phyloP scores from a whole-genome alignment of 2,888 invertebrate genomes.

The Pammene fasciana region DNA sequence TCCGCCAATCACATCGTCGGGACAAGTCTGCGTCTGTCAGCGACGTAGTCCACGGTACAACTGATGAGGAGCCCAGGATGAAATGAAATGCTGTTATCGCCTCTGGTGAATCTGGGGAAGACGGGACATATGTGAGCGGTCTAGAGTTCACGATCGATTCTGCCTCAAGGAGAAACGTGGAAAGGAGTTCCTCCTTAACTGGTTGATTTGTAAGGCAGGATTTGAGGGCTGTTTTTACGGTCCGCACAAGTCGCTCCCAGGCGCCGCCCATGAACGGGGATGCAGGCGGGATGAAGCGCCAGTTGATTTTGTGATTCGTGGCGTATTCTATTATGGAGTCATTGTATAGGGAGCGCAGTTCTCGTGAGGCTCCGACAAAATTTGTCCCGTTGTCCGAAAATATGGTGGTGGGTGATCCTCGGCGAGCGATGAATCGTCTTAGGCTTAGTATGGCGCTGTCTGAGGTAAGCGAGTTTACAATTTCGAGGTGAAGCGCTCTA shows the following conservation, averaged over 20 bases:
- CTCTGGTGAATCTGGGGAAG: slow-evolving; percentile 4
- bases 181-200: slow-evolving; percentile 6
- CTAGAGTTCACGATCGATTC: slow-evolving; percentile 21
- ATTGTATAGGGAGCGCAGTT: slow-evolving; percentile 4
- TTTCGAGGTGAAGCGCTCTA: too few relatives aligned
- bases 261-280: slow-evolving; percentile 22
- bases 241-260: slow-evolving; percentile 12
- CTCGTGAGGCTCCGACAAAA: neutral
- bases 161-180: slow-evolving; percentile 13
- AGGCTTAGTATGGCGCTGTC: slow-evolving; percentile 19
- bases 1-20: slow-evolving; percentile 23
- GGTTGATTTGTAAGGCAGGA: slow-evolving; percentile 1
- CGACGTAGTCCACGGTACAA: slow-evolving; percentile 1
- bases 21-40: slow-evolving; percentile 20
- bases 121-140: slow-evolving; percentile 7
- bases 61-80: slow-evolving; percentile 14
- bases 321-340: slow-evolving; percentile 8
- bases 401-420: too few relatives aligned
- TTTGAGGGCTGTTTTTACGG: slow-evolving; percentile 5
- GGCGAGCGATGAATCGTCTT: slow-evolving; percentile 19
- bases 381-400: too few relatives aligned
- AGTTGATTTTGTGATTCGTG: neutral
- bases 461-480: too few relatives aligned
- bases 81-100: slow-evolving; percentile 29
- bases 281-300: slow-evolving; percentile 18